Conservation (phyloP, 2,113 vertebrate species). For the Peromyscus californicus region DNA sequence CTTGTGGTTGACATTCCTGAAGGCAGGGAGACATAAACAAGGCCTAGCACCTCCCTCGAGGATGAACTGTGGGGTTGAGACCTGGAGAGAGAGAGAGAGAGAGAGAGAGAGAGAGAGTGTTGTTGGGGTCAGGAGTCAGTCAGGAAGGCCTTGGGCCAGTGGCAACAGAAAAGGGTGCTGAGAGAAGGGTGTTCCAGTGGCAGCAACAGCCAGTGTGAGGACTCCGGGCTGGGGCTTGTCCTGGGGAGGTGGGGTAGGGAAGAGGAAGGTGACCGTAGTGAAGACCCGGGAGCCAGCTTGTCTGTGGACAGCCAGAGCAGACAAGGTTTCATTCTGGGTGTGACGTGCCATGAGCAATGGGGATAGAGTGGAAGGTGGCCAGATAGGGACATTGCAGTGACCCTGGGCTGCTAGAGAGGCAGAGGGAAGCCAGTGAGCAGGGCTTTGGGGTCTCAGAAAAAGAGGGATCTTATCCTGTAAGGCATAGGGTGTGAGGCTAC, state of each 20-base stretch:
- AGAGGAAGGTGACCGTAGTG: background rate
- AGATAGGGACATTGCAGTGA: background rate
- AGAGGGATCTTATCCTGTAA: background rate
- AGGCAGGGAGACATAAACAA: background rate
- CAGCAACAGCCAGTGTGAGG: conserved; percentile 14
- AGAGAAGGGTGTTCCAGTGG: background rate
- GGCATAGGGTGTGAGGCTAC: too few species aligned
- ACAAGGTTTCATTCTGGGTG: background rate
- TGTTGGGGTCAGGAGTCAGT: background rate
- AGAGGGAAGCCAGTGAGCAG: background rate
- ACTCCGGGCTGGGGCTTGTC: background rate
- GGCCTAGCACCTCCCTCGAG: background rate
- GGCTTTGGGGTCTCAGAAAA: background rate
- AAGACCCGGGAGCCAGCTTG: background rate
- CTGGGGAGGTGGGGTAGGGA: background rate
- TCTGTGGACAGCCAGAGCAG: background rate
- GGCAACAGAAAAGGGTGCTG: background rate
- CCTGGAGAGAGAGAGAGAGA: background rate
- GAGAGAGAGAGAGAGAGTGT: background rate
- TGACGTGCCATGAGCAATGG: rapidly evolving
- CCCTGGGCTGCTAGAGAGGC: background rate
- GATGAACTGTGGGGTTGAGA: background rate
- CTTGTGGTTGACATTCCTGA: background rate
- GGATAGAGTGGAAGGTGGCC: background rate
- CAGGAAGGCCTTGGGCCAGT: background rate